phyloP scores from a whole-genome alignment of 2,113 vertebrate species.

The Suncus etruscus region DNA sequence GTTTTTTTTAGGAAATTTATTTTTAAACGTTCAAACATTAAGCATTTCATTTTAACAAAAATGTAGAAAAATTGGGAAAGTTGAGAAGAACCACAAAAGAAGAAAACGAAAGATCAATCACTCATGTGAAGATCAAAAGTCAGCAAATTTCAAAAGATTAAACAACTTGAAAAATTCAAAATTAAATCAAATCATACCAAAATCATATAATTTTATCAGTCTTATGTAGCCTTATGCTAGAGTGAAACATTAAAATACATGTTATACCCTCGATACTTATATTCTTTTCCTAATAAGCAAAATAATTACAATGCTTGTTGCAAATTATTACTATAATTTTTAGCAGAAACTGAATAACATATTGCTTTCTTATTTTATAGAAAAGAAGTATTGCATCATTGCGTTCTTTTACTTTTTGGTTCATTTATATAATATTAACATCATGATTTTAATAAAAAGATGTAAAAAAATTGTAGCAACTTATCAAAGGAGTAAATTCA shows the following conservation, averaged over 20 bases:
- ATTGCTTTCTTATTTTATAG: conserved; percentile 10
- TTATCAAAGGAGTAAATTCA: background rate
- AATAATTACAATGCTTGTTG: background rate
- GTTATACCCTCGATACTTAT: background rate
- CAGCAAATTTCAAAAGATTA: background rate
- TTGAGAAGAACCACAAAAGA: conserved; percentile 20
- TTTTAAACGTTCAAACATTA: conserved; percentile 28
- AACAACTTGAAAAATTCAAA: conserved; percentile 21
- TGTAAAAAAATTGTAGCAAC: background rate
- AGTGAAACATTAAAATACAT: background rate
- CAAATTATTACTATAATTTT: conserved; percentile 17
- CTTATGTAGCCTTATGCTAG: background rate
- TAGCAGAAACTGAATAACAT: conserved; percentile 6
- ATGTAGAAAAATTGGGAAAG: background rate
- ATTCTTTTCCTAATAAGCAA: background rate
- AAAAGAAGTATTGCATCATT: background rate
- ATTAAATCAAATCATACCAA: conserved; percentile 31
- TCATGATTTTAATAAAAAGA: conserved; percentile 41
- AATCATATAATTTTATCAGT: background rate
- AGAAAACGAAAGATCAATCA: background rate
- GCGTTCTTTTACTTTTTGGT: background rate
- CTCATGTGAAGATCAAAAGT: background rate
- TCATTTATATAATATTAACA: background rate
- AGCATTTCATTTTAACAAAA: background rate
- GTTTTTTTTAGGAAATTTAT: conserved; percentile 47